phyloP scores from a whole-genome alignment of 2,113 vertebrate species.

The Sturnus vulgaris region DNA sequence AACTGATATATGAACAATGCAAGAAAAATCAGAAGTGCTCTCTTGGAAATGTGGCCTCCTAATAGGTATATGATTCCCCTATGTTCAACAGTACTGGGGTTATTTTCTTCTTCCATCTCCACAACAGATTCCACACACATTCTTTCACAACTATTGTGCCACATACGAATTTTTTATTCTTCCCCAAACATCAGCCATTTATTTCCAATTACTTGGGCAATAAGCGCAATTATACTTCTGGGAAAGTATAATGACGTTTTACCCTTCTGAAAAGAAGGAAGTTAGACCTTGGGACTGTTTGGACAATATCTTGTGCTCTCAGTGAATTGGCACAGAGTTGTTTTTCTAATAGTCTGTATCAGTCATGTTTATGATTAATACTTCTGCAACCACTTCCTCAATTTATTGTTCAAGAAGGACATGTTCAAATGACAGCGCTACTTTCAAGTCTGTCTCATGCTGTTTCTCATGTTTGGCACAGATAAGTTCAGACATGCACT shows the following conservation, averaged over 20 bases:
- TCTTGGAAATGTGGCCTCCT: background rate
- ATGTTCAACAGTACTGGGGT: fast-evolving
- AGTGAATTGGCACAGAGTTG: background rate
- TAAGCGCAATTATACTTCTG: background rate
- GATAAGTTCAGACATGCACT: background rate
- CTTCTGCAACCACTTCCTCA: background rate
- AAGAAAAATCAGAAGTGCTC: background rate
- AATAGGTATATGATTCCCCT: background rate
- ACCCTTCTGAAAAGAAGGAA: background rate
- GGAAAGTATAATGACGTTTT: background rate
- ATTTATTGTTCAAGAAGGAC: background rate
- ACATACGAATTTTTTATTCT: background rate
- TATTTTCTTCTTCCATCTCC: background rate
- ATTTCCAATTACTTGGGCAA: background rate
- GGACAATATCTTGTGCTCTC: background rate
- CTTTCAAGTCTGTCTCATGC: background rate
- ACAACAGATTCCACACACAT: background rate
- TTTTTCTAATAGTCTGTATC: background rate
- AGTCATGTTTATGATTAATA: background rate
- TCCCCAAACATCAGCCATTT: background rate
- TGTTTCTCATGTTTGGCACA: background rate
- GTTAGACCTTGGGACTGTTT: background rate
- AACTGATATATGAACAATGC: background rate
- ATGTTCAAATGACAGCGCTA: background rate
- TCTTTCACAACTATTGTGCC: background rate